Base-by-base conservation (phyloP, 2,797 vertebrate genomes). In the Myotis findleyi region DNA sequence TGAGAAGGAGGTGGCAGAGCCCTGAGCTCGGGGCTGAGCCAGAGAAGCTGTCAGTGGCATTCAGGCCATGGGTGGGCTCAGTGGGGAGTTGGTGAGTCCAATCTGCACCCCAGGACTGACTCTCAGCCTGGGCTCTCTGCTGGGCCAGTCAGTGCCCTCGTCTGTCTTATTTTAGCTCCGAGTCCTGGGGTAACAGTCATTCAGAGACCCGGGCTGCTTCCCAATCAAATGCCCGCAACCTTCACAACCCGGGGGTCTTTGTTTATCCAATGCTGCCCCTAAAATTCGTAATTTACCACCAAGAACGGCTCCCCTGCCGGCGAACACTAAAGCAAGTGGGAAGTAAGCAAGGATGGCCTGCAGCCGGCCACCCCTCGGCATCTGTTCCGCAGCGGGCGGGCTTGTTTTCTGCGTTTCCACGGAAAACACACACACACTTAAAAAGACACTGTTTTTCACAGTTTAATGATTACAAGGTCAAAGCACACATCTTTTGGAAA, bases 381-480 rank as follows among this genome's bases (percentile, higher is more conserved):
- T 23, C 41, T 30, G n/a, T 13, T 87, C 87, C 51, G 55, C 81
- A 62, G 5, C 0, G 3, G 64, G 16, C n/a, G 20, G 47, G 25
- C 59, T 79, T 80, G 7, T 62, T 83, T 87, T 79, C 66, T 55
- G 68, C 36, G 57, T 75, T 91, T 68, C 57, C 72, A 23, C 18
- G 11, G 0, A 1, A 53, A 64, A 13, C 6, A 17, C 7, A 1
- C 7, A 1, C 7, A 12, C 33, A 11, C 27, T 85, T 82, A 64
- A 57, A 53, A 76, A 77, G 84, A 73, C 25, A 44, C 23, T 41
- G 36, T 38, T 83, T 91, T 87, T 71, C 41, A 1, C 73, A 53
- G 87, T 83, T 77, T 68, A 36, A 16, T 36, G 80, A 30, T 59
- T 14, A 93, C 12, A 73, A 80, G 51, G 64, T 30, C 81, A 76